A percentile compares a stretch with the other conserved stretches of the same genome.
Evolutionary conservation across 1,140 invertebrate genomes (phyloP).

Genomic region (Bombyx mori): ASM3026992v2 NC_085113.1:12605001-12605500

Average conservation of each 20-base stretch:
- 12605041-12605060: slow-evolving; percentile 83
- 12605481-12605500: slow-evolving; percentile 18
- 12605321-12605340: slow-evolving; percentile 86
- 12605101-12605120: slow-evolving; percentile 87
- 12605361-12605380: slow-evolving; percentile 77
- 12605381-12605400: slow-evolving; percentile 74
- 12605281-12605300: slow-evolving; percentile 52
- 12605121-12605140: slow-evolving; percentile 39
- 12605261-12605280: slow-evolving; percentile 75
- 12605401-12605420: slow-evolving; percentile 50
- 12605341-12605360: slow-evolving; percentile 86
- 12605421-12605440: slow-evolving; percentile 33
- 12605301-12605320: slow-evolving; percentile 66
- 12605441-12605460: slow-evolving; percentile 35
- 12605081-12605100: slow-evolving; percentile 87
- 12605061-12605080: slow-evolving; percentile 90
- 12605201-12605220: slow-evolving; percentile 82
- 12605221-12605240: slow-evolving; percentile 83
- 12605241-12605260: slow-evolving; percentile 88
- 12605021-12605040: slow-evolving; percentile 91
- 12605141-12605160: slow-evolving; percentile 47
- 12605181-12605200: slow-evolving; percentile 75
- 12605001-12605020: slow-evolving; percentile 93
- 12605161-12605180: slow-evolving; percentile 51
- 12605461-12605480: slow-evolving; percentile 32